Evolutionary conservation across 2,888 invertebrate species (phyloP), one percentile per base, ranked within the genome.

Genomic region (Blera fallax): DNA sequence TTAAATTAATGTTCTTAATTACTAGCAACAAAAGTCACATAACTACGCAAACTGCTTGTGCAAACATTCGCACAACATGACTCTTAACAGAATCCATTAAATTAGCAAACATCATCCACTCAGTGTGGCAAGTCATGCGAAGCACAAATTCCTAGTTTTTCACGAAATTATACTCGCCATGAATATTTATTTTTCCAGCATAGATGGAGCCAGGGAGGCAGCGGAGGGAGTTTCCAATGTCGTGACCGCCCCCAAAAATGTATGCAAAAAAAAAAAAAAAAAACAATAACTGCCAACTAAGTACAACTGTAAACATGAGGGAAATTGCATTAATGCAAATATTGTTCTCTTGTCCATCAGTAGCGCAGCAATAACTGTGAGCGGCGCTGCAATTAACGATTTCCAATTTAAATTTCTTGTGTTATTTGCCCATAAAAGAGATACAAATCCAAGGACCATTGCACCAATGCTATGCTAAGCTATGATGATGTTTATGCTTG

Each of bases 321-420:
- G 40, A n/a, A 60, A 62, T 48, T 62, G 81, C 60, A 76, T 18
- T 58, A 32, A 27, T n/a, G 32, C 52, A 50, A 65, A 70, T 65
- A 64, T 21, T 77, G 48, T 60, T 60, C 48, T 48, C 50, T 18
- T 50, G 40, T 56, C 43, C 50, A 80, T 32, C 62, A 50, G 16
- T 18, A 50, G 8, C 10, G 14, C 48, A 27, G 32, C 18, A 43
- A 54, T 18, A 11, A 21, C n/a, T 5, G n/a, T 7, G n/a, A 43
- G 29, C 24, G 16, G 18, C 10, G 16, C 70, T 83, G 79, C 74
- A 70, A 84, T 84, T 84, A 84, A 79, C 64, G 74, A 79, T 84
- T 79, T 79, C 50, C 84, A 73, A 79, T 84, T 84, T 69, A 70
- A 74, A 69, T 79, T 74, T 70, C 64, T 64, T 74, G 48, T 73